A percentile compares a stretch with the other conserved stretches of the same genome.
Conservation (phyloP, 2,113 vertebrate species). For the Cacatua alba region DNA sequence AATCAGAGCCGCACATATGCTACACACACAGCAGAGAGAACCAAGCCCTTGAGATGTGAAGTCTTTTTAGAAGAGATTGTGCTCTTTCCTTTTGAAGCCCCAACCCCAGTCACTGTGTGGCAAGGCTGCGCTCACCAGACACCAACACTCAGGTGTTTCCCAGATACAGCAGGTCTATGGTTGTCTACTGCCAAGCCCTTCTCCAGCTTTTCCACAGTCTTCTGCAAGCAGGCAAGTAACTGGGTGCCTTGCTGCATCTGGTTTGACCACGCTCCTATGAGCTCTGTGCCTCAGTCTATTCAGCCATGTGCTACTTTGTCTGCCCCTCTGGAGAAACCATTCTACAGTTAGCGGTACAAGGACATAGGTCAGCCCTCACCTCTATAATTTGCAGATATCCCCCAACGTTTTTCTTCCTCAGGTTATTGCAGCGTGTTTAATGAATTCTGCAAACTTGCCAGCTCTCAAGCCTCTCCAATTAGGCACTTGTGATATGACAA, state of each 20-base stretch:
- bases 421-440: not conserved
- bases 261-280: not conserved
- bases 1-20: not conserved
- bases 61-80: not conserved
- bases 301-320: not conserved
- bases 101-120: fast-evolving
- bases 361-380: not conserved
- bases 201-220: not conserved
- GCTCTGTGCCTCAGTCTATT: not conserved
- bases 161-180: not conserved
- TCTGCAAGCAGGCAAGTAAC: not conserved
- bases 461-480: not conserved
- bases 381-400: not conserved
- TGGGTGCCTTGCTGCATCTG: not conserved
- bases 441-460: conserved; percentile 15
- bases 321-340: not conserved
- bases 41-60: not conserved
- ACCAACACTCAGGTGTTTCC: not conserved
- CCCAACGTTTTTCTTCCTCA: not conserved
- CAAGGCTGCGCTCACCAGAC: not conserved
- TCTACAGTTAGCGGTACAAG: not conserved
- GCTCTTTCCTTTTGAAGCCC: not conserved
- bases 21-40: not conserved
- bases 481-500: conserved; percentile 41
- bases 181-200: not conserved